These are phyloP conservation scores for Perizoma affinitatum DNA, from an alignment of 2,888 invertebrate genomes.

Conservation along the genomic window DNA sequence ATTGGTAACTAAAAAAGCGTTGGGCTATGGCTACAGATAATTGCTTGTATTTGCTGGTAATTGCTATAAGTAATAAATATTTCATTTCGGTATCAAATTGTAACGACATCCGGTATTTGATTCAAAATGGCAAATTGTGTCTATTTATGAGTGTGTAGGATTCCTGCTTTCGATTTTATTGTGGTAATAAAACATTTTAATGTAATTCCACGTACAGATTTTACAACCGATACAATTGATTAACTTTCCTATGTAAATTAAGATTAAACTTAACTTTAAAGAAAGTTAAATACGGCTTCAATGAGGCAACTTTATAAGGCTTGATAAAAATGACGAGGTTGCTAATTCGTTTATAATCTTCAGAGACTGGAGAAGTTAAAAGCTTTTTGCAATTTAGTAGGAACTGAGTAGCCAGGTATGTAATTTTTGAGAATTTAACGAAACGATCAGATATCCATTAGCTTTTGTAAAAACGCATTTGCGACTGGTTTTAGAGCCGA, in stretches of 20 bases:
- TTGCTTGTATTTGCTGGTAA: no score
- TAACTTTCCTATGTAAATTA: constrained; percentile 49
- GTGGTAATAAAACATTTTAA: constrained; percentile 46
- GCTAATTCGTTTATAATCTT: constrained; percentile 43
- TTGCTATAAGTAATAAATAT: constrained; percentile 40
- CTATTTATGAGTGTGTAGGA: constrained; percentile 49
- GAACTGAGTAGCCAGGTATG: constrained; percentile 34
- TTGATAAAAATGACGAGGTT: constrained; percentile 18
- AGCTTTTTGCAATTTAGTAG: constrained; percentile 47
- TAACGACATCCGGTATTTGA: constrained; percentile 55
- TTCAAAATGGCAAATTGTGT: constrained; percentile 40
- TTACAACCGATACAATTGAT: constrained; percentile 44
- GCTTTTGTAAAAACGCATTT: constrained; percentile 29
- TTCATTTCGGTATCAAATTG: constrained; percentile 42
- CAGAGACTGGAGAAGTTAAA: constrained; percentile 44
- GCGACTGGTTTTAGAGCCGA: constrained; percentile 32
- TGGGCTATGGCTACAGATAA: no score
- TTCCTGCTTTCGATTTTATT: constrained; percentile 58
- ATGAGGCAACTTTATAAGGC: constrained; percentile 19
- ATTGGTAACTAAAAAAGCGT: no score
- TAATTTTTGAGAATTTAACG: constrained; percentile 30
- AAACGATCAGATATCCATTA: constrained; percentile 28
- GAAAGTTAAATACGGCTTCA: background rate
- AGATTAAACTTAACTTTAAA: constrained; percentile 37
- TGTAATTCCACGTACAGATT: constrained; percentile 40